Conservation (phyloP, 2,888 invertebrate species). For the Deilephila porcellus region DNA sequence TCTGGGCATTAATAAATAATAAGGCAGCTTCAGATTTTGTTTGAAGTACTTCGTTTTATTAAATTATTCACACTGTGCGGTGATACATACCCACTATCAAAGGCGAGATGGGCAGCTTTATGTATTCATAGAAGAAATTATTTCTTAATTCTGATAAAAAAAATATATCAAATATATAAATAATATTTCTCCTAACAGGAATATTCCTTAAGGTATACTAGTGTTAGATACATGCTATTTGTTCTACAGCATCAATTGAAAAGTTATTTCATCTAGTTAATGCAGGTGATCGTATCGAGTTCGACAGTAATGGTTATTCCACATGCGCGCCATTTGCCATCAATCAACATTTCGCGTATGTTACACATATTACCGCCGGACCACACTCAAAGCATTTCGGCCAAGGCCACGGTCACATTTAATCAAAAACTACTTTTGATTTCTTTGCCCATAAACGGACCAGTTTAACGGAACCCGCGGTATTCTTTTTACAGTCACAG, state of each 20-base stretch:
- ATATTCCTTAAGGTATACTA: too few species aligned
- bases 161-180: too few species aligned
- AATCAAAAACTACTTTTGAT: conserved; percentile 44
- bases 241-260: background rate
- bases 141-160: too few species aligned
- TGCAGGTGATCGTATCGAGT: background rate
- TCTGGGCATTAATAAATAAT: too few species aligned
- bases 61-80: too few species aligned
- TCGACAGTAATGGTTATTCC: conserved; percentile 23
- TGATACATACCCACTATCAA: too few species aligned
- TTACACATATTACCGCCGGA: conserved; percentile 41
- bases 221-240: too few species aligned
- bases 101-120: too few species aligned
- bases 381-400: conserved; percentile 64
- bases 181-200: too few species aligned
- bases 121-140: too few species aligned
- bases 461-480: conserved; percentile 29
- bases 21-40: too few species aligned
- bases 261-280: background rate
- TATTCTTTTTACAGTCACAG: conserved; percentile 51
- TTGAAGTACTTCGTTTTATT: too few species aligned
- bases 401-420: conserved; percentile 68
- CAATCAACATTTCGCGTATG: conserved; percentile 39
- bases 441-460: conserved; percentile 39
- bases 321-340: conserved; percentile 35